Evolutionary conservation across 2,888 invertebrate species (phyloP), one percentile per base, ranked within the genome.

Genomic region (Clistopyga incitator): DNA sequence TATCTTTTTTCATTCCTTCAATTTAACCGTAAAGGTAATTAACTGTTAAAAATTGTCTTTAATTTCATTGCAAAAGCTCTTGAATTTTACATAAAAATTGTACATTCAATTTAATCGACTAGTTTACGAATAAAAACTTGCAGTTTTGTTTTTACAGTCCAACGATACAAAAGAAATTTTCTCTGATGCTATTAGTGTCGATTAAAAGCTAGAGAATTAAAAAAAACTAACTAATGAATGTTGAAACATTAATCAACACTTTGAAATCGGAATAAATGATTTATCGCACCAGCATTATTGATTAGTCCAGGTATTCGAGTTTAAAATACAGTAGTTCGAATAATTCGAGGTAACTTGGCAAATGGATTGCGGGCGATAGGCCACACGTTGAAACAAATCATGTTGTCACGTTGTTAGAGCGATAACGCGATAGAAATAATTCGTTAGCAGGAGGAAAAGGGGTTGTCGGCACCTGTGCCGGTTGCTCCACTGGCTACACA

Each of bases 301-400:
- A 2, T 11, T 45, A 45, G 13, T 2, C 6, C 4, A 52, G 3
- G 20, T 23, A 54, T 20, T 20, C 11, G 20, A 52, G 52, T 20
- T 20, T 1, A 20, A 3, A 54, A 20, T 11, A 54, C 52, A 54
- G 52, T 11, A 20, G 20, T 18, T 50, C 8, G 8, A 11, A 54
- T 54, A 54, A 54, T 54, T 54, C 3, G 38, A 10, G 10, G 23
- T 20, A 11, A 54, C 20, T 23, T 20, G 11, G 34, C n/a, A 38
- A 54, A n/a, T 47, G 47, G 18, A 29, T 13, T 13, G 15, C 29
- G 45, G 42, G 25, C 56, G 18, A 25, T 8, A n/a, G 15, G 56
- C 54, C 29, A 71, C 38, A 38, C 34, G 56, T 59, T 59, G 56
- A 42, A 13, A 68, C 45, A 59, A 77, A 77, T 77, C 67, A 68